Evolutionary conservation across 2,113 vertebrate species (phyloP), one percentile per base, ranked within the genome.

Genomic region (Lepidothrix coronata): DNA sequence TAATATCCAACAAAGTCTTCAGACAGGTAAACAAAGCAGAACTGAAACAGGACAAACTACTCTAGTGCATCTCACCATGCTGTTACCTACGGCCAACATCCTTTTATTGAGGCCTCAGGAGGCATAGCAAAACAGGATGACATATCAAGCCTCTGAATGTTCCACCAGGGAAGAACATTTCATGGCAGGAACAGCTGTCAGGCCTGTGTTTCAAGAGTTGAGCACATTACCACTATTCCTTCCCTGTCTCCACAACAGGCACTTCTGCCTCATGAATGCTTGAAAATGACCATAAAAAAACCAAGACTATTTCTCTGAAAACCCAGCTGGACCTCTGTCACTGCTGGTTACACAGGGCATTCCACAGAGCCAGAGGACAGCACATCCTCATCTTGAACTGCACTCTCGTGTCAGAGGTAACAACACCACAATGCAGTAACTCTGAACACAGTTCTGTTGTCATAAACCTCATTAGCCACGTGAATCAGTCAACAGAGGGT

Each of bases 71-170:
- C 28, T 81, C 61, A 81, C 25, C 46, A 27, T 3, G 24, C 51
- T 4, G 3, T 23, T 59, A 80, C 59, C 51, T 63, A 44, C 0
- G 0, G 46, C n/a, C n/a, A n/a, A n/a, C n/a, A n/a, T n/a, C n/a
- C n/a, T n/a, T n/a, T n/a, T n/a, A n/a, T 2, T 22, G 27, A 4
- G 4, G 61, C 35, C 14, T 87, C 44, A 37, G 18, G 20, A 58
- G 31, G 8, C 52, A 68, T 52, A 84, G 48, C 27, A 71, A 58
- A 90, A 63, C 31, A 66, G 39, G 9, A 33, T 62, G 55, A 37
- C 72, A 39, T 43, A 67, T 58, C 65, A 66, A 81, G 46, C 11
- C 33, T 68, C 66, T 75, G 37, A 89, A 9, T 1, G 0, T 49
- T 43, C 58, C 54, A 92, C n/a, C 49, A 65, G 41, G 21, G 39